A percentile compares a stretch with the other conserved stretches of the same genome.
phyloP scores from a whole-genome alignment of 2,113 vertebrate species.

The Rutilus rutilus region DNA sequence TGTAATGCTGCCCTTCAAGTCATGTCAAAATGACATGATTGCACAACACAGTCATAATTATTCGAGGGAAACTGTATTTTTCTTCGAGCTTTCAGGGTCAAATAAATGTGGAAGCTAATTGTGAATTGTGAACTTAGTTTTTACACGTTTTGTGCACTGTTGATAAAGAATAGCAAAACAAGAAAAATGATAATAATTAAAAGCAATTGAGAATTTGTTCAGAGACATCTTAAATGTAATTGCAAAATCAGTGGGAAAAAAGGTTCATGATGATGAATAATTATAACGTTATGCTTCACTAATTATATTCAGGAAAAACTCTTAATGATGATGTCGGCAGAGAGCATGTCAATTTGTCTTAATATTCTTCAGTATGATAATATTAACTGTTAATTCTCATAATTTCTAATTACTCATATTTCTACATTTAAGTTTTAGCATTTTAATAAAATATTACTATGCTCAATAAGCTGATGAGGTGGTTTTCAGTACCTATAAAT shows the following conservation, averaged over 20 bases:
- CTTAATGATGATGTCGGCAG: not conserved
- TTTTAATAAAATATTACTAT: not conserved
- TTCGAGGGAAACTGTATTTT: not conserved
- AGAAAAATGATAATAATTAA: not conserved
- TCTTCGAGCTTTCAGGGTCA: too few species aligned
- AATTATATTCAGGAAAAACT: not conserved
- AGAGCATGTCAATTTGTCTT: constrained; percentile 10
- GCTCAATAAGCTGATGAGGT: not conserved
- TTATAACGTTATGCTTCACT: not conserved
- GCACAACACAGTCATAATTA: not conserved
- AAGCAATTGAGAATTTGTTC: not conserved
- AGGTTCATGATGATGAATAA: not conserved
- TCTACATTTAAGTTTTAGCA: not conserved
- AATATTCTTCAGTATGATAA: not conserved
- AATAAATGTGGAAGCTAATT: too few species aligned
- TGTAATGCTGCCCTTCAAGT: not conserved
- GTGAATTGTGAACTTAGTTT: too few species aligned
- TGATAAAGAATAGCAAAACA: too few species aligned
- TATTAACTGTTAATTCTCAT: not conserved
- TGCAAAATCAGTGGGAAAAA: not conserved
- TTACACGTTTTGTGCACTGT: too few species aligned
- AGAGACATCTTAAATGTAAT: not conserved
- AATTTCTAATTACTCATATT: not conserved
- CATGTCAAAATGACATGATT: not conserved
- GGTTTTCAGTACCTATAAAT: not conserved